A percentile compares a stretch with the other conserved stretches of the same genome.
Evolutionary conservation across 2,888 invertebrate species (phyloP).

Genomic region (Trichogramma dendrolimi): DNA sequence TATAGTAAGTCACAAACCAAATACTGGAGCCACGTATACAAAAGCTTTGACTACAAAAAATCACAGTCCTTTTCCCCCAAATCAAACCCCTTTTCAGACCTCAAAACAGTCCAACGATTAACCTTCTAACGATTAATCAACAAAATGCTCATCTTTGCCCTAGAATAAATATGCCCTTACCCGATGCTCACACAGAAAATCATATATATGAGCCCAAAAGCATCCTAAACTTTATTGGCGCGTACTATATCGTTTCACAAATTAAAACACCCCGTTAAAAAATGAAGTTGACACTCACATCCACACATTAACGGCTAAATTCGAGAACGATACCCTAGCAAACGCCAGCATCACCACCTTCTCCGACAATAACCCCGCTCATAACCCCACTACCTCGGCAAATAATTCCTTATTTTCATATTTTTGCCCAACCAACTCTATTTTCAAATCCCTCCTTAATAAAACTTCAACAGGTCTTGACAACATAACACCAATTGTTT

Average conservation of each 20-base stretch:
- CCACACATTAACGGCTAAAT: background rate
- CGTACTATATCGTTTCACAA: slow-evolving; percentile 10
- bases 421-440: background rate
- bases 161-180: too few relatives aligned
- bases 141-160: background rate
- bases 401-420: background rate
- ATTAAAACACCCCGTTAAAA: background rate
- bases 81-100: slow-evolving; percentile 2
- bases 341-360: slow-evolving; percentile 1
- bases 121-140: background rate
- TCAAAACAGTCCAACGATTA: background rate
- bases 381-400: background rate
- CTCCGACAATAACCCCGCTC: too few relatives aligned
- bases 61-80: slow-evolving; percentile 5
- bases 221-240: slow-evolving; percentile 7
- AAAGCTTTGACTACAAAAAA: background rate
- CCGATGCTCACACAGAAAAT: too few relatives aligned
- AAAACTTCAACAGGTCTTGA: slow-evolving; percentile 23
- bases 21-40: too few relatives aligned
- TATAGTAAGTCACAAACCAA: background rate
- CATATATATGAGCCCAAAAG: background rate
- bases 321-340: background rate
- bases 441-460: slow-evolving; percentile 16
- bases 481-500: slow-evolving; percentile 19
- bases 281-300: background rate